Percentiles rank a stretch among this genome's conserved stretches.
phyloP scores from a whole-genome alignment of 1,140 invertebrate genomes.

The Bombus sibiricus region DNA sequence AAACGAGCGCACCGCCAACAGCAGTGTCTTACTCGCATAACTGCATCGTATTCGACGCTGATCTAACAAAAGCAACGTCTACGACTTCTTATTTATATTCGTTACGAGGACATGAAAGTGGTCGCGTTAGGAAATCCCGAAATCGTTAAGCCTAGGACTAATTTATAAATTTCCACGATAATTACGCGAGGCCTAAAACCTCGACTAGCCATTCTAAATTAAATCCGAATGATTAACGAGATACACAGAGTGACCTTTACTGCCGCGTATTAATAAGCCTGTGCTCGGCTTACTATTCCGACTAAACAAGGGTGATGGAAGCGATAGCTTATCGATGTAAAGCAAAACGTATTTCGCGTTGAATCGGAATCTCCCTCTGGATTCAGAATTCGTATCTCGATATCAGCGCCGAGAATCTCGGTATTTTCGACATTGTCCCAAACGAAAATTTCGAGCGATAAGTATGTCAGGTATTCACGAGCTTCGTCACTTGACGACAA shows the following conservation, averaged over 20 bases:
- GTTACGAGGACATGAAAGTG: not conserved
- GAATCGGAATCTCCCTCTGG: constrained; percentile 18
- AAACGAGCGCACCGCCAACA: not conserved
- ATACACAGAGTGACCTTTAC: constrained; percentile 46
- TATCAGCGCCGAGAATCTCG: not conserved
- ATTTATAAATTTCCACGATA: constrained; percentile 8
- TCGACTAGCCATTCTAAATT: constrained; percentile 10
- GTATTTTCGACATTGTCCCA: not conserved
- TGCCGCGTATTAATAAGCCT: constrained; percentile 55
- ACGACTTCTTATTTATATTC: not conserved
- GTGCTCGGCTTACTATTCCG: constrained; percentile 8
- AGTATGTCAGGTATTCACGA: not conserved
- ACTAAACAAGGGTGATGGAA: constrained; percentile 58
- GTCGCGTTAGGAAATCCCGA: not conserved
- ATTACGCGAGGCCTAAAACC: constrained; percentile 12
- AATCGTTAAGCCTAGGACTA: constrained; percentile 19
- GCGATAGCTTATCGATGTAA: constrained; percentile 56
- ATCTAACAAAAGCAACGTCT: not conserved
- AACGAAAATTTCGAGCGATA: not conserved
- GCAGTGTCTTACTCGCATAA: constrained; percentile 17
- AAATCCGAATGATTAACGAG: constrained; percentile 52
- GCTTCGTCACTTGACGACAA: constrained; percentile 19
- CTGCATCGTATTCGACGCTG: constrained; percentile 16
- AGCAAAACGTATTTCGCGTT: constrained; percentile 29
- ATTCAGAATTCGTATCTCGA: not conserved